phyloP scores from a whole-genome alignment of 2,113 vertebrate genomes.

The Aegotheles bennettii region DNA sequence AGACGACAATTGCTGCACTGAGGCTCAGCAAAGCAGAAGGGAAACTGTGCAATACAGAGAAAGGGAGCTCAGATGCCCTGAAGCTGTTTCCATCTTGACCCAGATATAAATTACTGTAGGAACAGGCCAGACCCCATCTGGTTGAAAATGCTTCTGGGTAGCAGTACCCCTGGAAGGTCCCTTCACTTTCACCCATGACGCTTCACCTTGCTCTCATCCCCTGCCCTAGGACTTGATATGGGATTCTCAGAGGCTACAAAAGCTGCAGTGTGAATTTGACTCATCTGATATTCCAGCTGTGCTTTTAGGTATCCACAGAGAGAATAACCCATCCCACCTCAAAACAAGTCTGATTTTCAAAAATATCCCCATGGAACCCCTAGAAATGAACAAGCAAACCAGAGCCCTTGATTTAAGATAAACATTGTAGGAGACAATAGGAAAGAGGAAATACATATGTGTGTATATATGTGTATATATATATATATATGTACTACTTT shows the following conservation, averaged over 20 bases:
- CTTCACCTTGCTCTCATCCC: not conserved
- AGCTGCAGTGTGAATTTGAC: not conserved
- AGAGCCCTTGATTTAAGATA: not conserved
- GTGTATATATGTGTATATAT: no score
- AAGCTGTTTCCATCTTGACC: not conserved
- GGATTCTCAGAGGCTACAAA: not conserved
- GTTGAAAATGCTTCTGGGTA: not conserved
- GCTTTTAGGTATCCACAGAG: not conserved
- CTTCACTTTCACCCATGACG: not conserved
- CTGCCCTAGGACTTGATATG: not conserved
- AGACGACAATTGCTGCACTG: not conserved
- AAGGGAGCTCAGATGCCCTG: not conserved
- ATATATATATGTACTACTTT: not conserved
- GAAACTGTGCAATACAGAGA: not conserved
- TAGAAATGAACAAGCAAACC: not conserved
- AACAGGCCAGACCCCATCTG: not conserved
- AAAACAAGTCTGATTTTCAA: not conserved
- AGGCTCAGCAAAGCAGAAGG: not conserved
- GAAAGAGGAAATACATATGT: not conserved
- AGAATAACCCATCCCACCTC: not conserved
- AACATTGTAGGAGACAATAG: not conserved
- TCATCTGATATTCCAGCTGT: not conserved
- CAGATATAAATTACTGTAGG: not conserved
- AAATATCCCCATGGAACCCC: not conserved
- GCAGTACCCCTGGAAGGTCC: not conserved